Conservation (phyloP, 2,797 vertebrate species). For the Parauchenoglanis ngamensis region DNA sequence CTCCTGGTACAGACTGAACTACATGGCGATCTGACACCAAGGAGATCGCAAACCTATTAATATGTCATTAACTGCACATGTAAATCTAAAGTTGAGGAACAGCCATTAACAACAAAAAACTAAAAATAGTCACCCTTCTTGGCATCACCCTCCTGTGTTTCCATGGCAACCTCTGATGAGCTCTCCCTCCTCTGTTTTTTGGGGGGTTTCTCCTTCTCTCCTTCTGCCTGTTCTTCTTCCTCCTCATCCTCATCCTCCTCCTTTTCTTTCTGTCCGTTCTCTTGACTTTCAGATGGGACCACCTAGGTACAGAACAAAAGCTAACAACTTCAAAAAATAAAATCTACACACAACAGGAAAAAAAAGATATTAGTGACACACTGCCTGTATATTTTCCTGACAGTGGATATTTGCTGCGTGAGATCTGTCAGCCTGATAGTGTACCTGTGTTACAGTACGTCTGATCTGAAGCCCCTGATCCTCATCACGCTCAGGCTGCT, state of each 20-base stretch:
- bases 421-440: not conserved
- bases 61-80: not conserved
- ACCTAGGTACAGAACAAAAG: slow-evolving; percentile 68
- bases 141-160: slow-evolving; percentile 73
- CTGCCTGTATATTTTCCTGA: not conserved
- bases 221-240: slow-evolving; percentile 63
- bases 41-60: not conserved
- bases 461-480: slow-evolving; percentile 90
- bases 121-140: slow-evolving; percentile 77
- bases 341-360: not conserved
- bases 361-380: too few species aligned
- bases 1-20: not conserved
- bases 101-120: not conserved
- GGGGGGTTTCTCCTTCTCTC: slow-evolving; percentile 59
- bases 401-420: too few species aligned
- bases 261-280: slow-evolving; percentile 82
- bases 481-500: slow-evolving; percentile 64
- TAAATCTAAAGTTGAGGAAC: slow-evolving; percentile 9
- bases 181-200: slow-evolving; percentile 68
- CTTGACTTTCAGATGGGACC: slow-evolving; percentile 81
- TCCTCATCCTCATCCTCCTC: slow-evolving; percentile 68
- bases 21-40: not conserved
- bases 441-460: slow-evolving; percentile 90
- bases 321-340: not conserved
- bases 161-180: slow-evolving; percentile 72